A percentile compares a stretch with the other conserved stretches of the same genome.
These are phyloP conservation scores for Apamea anceps DNA, from an alignment of 2,888 invertebrate genomes.

Conservation along the genomic window DNA sequence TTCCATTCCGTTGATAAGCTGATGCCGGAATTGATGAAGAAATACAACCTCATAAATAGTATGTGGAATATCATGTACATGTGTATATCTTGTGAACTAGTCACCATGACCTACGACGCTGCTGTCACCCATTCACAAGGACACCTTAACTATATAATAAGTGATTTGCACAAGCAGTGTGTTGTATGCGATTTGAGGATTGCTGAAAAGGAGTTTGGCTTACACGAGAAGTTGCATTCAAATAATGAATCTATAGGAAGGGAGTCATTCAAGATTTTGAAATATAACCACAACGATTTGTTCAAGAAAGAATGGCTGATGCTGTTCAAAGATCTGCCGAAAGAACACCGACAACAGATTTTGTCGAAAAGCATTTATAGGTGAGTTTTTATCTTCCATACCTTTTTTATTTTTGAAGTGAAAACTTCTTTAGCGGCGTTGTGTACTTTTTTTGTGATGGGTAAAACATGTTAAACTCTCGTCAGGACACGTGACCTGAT, in stretches of 20 bases:
- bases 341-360: slow-evolving; percentile 50
- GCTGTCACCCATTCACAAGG: slow-evolving; percentile 78
- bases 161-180: slow-evolving; percentile 67
- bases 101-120: slow-evolving; percentile 75
- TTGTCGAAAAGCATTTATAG: slow-evolving; percentile 60
- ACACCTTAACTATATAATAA: slow-evolving; percentile 69
- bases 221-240: slow-evolving; percentile 72
- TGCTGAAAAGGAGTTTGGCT: slow-evolving; percentile 67
- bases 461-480: too few species aligned
- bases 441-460: too few species aligned
- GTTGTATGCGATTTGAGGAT: slow-evolving; percentile 74
- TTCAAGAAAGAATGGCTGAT: slow-evolving; percentile 72
- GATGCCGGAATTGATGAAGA: slow-evolving; percentile 72
- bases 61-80: slow-evolving; percentile 79
- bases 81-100: slow-evolving; percentile 73
- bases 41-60: slow-evolving; percentile 72
- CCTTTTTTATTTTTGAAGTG: too few species aligned
- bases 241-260: slow-evolving; percentile 57
- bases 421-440: too few species aligned
- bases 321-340: slow-evolving; percentile 69
- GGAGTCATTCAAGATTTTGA: slow-evolving; percentile 72
- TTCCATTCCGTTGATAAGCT: slow-evolving; percentile 35
- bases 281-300: slow-evolving; percentile 70
- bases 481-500: too few species aligned
- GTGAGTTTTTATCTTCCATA: slow-evolving; percentile 35